Conservation (phyloP, 2,797 vertebrate genomes). For the Apogon talboti region DNA sequence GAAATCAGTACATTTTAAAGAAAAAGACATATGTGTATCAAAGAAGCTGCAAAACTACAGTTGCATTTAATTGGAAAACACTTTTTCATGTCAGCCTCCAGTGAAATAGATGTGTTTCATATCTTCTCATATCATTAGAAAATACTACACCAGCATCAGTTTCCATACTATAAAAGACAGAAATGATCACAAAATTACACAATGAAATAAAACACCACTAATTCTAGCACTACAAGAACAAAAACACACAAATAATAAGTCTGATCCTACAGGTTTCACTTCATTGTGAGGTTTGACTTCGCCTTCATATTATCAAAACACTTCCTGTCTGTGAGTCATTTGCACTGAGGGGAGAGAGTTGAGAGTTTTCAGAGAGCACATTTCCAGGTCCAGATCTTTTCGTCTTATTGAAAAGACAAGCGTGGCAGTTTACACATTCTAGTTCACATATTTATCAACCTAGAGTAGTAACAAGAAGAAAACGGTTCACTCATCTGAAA, state of each 20-base stretch:
- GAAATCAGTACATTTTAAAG: no score
- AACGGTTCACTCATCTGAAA: no score
- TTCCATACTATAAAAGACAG: no score
- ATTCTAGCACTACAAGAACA: not conserved
- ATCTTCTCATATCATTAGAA: no score
- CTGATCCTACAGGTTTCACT: slow-evolving; percentile 8
- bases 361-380: not conserved
- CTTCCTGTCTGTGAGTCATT: slow-evolving; percentile 59
- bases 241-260: accelerated
- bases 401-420: not conserved
- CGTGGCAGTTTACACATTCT: not conserved
- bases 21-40: no score
- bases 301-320: slow-evolving; percentile 38
- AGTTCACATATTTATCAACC: not conserved
- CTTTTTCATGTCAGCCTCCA: no score
- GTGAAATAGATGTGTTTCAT: no score
- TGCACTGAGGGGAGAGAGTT: slow-evolving; percentile 15
- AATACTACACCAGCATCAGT: no score
- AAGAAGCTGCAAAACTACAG: no score
- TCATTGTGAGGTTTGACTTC: slow-evolving; percentile 53
- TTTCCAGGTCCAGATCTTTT: not conserved
- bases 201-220: not conserved
- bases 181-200: not conserved
- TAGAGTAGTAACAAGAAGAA: not conserved
- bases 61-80: no score